phyloP scores from a whole-genome alignment of 1,140 invertebrate species.

The Bradynema listronoti region DNA sequence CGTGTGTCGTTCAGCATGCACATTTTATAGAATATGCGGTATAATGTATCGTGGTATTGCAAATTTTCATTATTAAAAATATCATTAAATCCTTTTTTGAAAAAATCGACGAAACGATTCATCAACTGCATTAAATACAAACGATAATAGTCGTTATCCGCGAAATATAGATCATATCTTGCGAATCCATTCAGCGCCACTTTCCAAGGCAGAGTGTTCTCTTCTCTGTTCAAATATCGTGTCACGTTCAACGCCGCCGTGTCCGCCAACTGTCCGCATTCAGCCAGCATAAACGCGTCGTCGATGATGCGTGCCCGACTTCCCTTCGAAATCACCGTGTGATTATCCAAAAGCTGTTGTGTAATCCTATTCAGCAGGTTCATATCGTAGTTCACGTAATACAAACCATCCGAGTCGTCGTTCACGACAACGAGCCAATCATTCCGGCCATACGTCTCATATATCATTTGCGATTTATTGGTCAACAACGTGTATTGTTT shows the following conservation, averaged over 20 bases:
- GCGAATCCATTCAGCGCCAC: slow-evolving; percentile 39
- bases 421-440: slow-evolving; percentile 30
- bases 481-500: too few species aligned
- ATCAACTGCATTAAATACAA: too few species aligned
- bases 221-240: slow-evolving; percentile 37
- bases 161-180: too few species aligned
- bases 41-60: too few species aligned
- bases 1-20: too few species aligned
- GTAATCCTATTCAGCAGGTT: slow-evolving; percentile 30
- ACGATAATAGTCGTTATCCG: too few species aligned
- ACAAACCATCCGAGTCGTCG: slow-evolving; percentile 42
- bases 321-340: slow-evolving; percentile 28
- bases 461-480: too few species aligned
- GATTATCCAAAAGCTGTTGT: slow-evolving; percentile 38
- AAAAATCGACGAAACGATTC: too few species aligned
- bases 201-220: slow-evolving; percentile 47
- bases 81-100: too few species aligned
- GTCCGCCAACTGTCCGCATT: slow-evolving; percentile 42
- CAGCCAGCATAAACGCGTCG: slow-evolving; percentile 45
- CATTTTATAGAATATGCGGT: too few species aligned
- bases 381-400: slow-evolving; percentile 37
- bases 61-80: too few species aligned
- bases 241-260: slow-evolving; percentile 43
- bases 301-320: slow-evolving; percentile 47
- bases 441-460: too few species aligned